Evolutionary conservation across 1,140 invertebrate species (phyloP).

Genomic region (Diachasmimorpha longicaudata): DNA sequence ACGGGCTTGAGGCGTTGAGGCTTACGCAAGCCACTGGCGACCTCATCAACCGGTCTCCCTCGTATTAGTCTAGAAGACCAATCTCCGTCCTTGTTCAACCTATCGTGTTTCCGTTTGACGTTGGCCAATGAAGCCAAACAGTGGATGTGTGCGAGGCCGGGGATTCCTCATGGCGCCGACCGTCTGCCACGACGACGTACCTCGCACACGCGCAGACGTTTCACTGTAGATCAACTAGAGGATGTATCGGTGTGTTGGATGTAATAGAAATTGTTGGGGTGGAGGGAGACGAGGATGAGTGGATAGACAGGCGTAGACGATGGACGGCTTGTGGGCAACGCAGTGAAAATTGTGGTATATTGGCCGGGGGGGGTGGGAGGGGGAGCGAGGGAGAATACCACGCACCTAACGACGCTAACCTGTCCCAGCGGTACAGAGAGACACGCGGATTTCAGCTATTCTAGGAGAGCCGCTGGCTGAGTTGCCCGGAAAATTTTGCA

Average conservation of each 20-base stretch:
- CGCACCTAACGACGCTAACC: conserved; percentile 4
- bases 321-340: neutral
- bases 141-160: conserved; percentile 13
- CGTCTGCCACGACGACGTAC: conserved; percentile 23
- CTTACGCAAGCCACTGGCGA: neutral
- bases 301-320: conserved; percentile 17
- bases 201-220: conserved; percentile 12
- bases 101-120: conserved; percentile 11
- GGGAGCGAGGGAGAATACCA: neutral
- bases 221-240: neutral
- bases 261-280: neutral
- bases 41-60: neutral
- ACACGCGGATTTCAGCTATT: conserved; percentile 32
- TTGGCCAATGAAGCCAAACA: conserved; percentile 3
- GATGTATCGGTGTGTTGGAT: neutral
- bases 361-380: no score
- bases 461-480: conserved; percentile 15
- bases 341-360: neutral
- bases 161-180: conserved; percentile 35
- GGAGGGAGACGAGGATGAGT: neutral
- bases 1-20: neutral
- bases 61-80: neutral
- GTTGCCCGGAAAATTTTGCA: no score
- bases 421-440: neutral
- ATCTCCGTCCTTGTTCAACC: neutral